phyloP scores from a whole-genome alignment of 2,888 invertebrate genomes.

The Drosophila nigricruria region DNA sequence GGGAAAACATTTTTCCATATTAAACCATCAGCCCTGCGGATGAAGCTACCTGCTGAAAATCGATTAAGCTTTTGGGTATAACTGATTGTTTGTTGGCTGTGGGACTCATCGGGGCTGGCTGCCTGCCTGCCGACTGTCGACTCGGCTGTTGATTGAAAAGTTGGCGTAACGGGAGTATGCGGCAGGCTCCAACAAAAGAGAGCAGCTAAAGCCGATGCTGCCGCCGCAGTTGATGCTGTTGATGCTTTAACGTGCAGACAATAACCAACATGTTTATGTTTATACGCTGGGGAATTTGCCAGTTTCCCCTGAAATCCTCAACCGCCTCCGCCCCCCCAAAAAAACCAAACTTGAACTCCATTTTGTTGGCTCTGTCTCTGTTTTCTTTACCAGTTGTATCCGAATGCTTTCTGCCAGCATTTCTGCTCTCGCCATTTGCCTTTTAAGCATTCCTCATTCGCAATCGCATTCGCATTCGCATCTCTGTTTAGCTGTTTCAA shows the following conservation, averaged over 20 bases:
- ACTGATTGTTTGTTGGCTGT: constrained; percentile 65
- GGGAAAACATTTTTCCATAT: constrained; percentile 67
- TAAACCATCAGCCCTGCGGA: constrained; percentile 52
- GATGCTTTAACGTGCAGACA: constrained; percentile 54
- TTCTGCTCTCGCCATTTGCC: constrained; percentile 25
- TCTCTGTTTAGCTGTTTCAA: constrained; percentile 60
- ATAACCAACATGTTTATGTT: constrained; percentile 65
- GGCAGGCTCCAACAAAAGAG: constrained; percentile 14
- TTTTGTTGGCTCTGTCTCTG: constrained; percentile 1
- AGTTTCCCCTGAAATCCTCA: constrained; percentile 11
- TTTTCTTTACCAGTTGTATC: constrained; percentile 22
- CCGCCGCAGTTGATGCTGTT: constrained; percentile 13
- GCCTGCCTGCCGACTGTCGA: constrained; percentile 18
- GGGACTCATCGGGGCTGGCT: constrained; percentile 31
- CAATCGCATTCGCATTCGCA: constrained; percentile 37
- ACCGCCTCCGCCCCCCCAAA: neutral
- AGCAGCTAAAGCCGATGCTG: constrained; percentile 7
- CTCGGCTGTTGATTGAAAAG: constrained; percentile 64
- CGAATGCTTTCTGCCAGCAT: constrained; percentile 43
- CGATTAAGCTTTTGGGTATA: constrained; percentile 69
- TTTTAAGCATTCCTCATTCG: constrained; percentile 43
- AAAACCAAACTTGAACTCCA: neutral
- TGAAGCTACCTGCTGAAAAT: constrained; percentile 65
- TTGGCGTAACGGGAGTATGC: constrained; percentile 36
- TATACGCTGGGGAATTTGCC: constrained; percentile 50